Conservation (phyloP, 2,797 vertebrate species). For the Characodon lateralis region DNA sequence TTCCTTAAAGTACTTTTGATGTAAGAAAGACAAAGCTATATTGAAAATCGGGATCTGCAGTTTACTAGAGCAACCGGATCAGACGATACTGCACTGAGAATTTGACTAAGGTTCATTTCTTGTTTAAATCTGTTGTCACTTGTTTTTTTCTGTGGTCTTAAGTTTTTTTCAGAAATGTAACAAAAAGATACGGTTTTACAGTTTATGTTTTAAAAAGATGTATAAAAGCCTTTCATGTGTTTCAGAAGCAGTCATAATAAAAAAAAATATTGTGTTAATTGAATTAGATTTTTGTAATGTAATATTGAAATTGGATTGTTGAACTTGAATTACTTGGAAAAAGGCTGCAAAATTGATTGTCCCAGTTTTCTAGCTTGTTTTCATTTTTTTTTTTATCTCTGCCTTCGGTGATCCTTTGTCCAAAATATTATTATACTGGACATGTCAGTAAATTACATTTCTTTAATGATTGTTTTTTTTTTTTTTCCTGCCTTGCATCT, state of each 20-base stretch:
- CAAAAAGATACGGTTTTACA: background rate
- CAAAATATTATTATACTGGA: background rate
- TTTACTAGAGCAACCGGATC: background rate
- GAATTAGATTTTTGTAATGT: background rate
- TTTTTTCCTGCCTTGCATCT: background rate
- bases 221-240: background rate
- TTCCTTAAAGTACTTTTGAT: background rate
- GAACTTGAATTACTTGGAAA: background rate
- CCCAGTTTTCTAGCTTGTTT: background rate
- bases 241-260: background rate
- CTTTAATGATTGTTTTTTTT: background rate
- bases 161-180: background rate
- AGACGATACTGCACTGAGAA: background rate
- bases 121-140: background rate
- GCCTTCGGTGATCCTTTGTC: background rate
- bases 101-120: background rate
- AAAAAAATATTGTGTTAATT: background rate
- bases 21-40: background rate
- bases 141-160: background rate
- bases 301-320: background rate
- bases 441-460: background rate
- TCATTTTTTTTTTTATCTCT: background rate
- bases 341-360: background rate
- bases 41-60: background rate
- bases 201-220: background rate